These are phyloP conservation scores for Aphidoletes aphidimyza DNA, from an alignment of 2,888 invertebrate species.

Conservation along the genomic window DNA sequence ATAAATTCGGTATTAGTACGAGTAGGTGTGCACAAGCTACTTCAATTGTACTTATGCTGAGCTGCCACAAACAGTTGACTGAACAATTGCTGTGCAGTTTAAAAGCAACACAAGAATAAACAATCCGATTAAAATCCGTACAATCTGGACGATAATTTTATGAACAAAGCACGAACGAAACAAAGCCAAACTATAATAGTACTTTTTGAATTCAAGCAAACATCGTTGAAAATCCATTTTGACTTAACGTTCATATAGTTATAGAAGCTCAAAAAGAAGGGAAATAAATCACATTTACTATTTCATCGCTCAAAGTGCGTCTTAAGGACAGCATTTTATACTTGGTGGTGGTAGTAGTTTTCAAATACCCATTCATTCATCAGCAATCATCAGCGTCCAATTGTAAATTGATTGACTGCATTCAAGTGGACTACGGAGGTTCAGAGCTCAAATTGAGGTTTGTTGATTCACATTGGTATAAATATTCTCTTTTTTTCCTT, in stretches of 20 bases:
- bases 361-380: background rate
- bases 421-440: background rate
- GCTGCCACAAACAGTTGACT: background rate
- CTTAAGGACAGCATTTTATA: background rate
- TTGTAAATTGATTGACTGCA: slow-evolving; percentile 12
- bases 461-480: background rate
- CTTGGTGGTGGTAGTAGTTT: background rate
- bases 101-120: background rate
- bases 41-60: background rate
- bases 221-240: background rate
- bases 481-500: background rate
- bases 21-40: background rate
- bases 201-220: background rate
- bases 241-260: background rate
- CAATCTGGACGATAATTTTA: slow-evolving; percentile 3
- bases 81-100: background rate
- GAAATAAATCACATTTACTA: too few relatives aligned
- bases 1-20: background rate
- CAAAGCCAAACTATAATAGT: background rate
- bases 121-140: slow-evolving; percentile 33
- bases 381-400: background rate
- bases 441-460: background rate
- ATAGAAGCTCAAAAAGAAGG: background rate
- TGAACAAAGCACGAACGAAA: background rate
- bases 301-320: background rate